A percentile compares a stretch with the other conserved stretches of the same genome.
Conservation (phyloP, 2,797 vertebrate genomes). For the Gallirallus australis region DNA sequence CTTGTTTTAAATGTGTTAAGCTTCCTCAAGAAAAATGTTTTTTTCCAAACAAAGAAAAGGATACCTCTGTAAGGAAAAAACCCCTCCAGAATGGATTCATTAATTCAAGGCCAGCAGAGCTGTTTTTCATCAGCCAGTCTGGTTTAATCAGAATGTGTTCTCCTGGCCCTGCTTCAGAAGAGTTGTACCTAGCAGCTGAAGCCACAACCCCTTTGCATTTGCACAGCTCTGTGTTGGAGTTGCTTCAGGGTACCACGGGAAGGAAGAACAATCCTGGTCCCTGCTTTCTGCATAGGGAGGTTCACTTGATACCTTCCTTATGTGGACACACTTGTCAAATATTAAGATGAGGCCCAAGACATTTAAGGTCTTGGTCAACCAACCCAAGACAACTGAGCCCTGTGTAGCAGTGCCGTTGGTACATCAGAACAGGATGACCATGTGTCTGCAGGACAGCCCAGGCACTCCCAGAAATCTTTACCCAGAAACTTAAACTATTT, state of each 20-base stretch:
- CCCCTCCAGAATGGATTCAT: background rate
- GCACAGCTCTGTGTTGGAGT: background rate
- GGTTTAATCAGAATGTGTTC: background rate
- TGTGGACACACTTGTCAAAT: background rate
- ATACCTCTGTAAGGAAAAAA: background rate
- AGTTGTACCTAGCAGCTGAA: background rate
- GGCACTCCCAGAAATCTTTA: background rate
- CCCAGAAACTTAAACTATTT: background rate
- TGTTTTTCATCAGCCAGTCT: background rate
- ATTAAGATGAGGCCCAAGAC: background rate
- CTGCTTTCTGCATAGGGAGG: background rate
- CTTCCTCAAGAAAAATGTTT: too few species aligned
- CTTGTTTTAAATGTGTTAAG: background rate
- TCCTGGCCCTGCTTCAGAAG: background rate
- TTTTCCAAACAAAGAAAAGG: background rate
- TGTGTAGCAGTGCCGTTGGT: background rate
- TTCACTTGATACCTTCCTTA: background rate
- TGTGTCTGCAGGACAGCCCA: background rate
- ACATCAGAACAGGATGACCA: background rate
- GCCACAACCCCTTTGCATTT: background rate
- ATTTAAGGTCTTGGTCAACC: background rate
- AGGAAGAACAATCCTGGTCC: background rate
- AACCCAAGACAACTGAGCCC: background rate
- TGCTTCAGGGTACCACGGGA: fast-evolving
- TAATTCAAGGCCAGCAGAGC: background rate